These are phyloP conservation scores for Nesometra sesokonis DNA, from an alignment of 35 echinoderm and acorn worm species.

Conservation along the genomic window DNA sequence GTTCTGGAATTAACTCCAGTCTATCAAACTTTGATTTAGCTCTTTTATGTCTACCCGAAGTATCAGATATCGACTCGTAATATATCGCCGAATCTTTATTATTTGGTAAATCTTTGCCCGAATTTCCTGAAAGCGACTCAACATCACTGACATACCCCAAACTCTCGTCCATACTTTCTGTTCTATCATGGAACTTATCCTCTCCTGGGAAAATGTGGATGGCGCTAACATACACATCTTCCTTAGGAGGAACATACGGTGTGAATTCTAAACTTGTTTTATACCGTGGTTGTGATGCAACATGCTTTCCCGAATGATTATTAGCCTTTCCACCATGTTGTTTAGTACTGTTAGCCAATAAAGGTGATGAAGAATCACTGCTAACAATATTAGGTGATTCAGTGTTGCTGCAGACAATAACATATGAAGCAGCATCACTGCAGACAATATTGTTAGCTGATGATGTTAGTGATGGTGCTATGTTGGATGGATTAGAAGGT, in stretches of 20 bases:
- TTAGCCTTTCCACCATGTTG: background rate
- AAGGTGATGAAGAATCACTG: background rate
- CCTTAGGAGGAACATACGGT: background rate
- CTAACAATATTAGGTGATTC: background rate
- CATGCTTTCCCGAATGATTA: background rate
- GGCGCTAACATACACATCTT: background rate
- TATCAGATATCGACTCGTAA: background rate
- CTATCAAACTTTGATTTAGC: background rate
- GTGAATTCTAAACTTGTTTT: background rate
- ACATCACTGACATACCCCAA: background rate
- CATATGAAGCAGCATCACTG: background rate
- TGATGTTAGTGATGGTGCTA: no score
- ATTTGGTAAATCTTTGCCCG: background rate
- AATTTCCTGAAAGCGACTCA: background rate
- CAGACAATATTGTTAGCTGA: background rate
- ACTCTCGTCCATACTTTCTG: background rate
- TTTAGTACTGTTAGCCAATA: background rate
- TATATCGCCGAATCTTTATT: background rate
- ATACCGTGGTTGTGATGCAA: background rate
- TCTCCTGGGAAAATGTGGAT: background rate
- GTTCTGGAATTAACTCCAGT: background rate
- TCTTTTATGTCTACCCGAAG: background rate
- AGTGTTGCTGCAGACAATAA: no score
- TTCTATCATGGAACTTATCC: background rate
- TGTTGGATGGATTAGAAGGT: no score